Conservation (phyloP, 2,797 vertebrate genomes). For the Argya squamiceps region DNA sequence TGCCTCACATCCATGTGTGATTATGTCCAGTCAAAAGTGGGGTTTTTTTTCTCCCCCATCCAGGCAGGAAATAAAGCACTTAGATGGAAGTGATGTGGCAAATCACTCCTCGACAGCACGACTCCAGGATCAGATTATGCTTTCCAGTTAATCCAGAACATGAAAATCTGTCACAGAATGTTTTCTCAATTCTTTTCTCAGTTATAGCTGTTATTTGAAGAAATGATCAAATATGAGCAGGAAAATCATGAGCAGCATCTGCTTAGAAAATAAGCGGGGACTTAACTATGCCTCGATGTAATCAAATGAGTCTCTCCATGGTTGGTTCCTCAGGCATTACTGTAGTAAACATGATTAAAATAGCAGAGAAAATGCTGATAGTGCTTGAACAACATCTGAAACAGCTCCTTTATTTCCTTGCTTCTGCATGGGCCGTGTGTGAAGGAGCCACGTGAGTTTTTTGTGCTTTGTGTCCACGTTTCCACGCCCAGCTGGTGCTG, state of each 20-base stretch:
- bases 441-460: not conserved
- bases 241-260: constrained; percentile 57
- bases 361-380: not conserved
- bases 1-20: not conserved
- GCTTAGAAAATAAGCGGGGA: constrained; percentile 46
- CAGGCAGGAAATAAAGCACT: not conserved
- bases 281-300: not conserved
- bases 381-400: not conserved
- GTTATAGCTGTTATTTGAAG: constrained; percentile 61
- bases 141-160: constrained; percentile 43
- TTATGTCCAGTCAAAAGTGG: not conserved
- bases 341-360: not conserved
- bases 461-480: not conserved
- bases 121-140: constrained; percentile 31
- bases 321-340: not conserved
- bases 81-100: not conserved
- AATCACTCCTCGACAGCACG: constrained; percentile 7
- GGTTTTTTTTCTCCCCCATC: not conserved
- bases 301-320: not conserved
- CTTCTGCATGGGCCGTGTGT: not conserved
- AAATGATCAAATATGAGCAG: constrained; percentile 52
- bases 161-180: constrained; percentile 36
- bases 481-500: not conserved
- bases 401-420: not conserved
- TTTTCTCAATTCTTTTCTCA: constrained; percentile 61